These are phyloP conservation scores for Sarcophaga variegata DNA, from an alignment of 2,888 invertebrate genomes.

Conservation along the genomic window DNA sequence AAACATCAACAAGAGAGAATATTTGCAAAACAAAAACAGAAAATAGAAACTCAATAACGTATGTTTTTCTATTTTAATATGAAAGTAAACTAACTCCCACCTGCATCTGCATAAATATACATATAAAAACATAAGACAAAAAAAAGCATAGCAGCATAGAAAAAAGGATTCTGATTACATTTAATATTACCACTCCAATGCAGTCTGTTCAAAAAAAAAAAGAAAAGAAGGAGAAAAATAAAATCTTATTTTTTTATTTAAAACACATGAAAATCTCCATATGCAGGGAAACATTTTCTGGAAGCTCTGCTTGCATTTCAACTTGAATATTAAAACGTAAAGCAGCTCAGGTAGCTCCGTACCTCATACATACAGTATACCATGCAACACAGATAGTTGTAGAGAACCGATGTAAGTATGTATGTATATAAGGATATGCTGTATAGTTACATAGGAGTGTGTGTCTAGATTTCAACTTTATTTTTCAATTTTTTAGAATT, in stretches of 20 bases:
- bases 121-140: no score
- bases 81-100: neutral
- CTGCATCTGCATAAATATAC: no score
- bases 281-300: neutral
- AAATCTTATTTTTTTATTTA: neutral
- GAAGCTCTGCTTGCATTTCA: constrained; percentile 17
- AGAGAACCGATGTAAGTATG: no score
- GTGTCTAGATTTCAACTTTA: neutral
- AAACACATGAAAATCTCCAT: constrained; percentile 6
- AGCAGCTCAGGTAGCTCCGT: neutral
- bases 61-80: constrained; percentile 1
- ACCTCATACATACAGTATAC: no score
- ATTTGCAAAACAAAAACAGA: neutral
- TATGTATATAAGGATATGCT: no score
- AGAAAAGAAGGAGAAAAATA: neutral
- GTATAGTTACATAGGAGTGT: no score
- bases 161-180: constrained; percentile 8
- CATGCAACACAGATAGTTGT: no score
- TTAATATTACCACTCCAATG: neutral
- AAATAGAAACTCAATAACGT: neutral
- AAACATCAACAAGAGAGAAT: no score
- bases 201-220: neutral
- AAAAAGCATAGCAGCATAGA: neutral
- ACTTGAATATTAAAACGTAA: constrained; percentile 25
- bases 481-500: neutral